These are phyloP conservation scores for Drosophila ficusphila DNA, from an alignment of 1,140 invertebrate species.

Conservation along the genomic window DNA sequence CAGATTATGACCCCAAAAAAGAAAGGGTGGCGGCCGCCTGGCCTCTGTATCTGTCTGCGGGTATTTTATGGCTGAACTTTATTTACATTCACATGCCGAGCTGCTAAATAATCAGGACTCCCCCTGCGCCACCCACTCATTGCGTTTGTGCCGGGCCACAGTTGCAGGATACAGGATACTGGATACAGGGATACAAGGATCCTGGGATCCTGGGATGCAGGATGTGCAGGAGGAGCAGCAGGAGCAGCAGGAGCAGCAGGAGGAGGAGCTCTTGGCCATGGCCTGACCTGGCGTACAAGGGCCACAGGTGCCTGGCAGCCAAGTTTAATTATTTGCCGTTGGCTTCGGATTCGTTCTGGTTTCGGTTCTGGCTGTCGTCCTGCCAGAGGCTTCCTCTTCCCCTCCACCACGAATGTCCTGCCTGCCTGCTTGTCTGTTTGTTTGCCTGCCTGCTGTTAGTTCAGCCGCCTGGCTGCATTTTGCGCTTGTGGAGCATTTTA, in stretches of 20 bases:
- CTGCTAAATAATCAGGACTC: constrained; percentile 43
- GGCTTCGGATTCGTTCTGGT: constrained; percentile 36
- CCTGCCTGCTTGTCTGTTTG: constrained; percentile 32
- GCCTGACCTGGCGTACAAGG: constrained; percentile 41
- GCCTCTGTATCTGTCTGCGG: constrained; percentile 67
- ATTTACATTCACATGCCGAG: constrained; percentile 73
- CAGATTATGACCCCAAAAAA: constrained; percentile 46
- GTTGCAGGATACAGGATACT: constrained; percentile 30
- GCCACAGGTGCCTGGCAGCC: constrained; percentile 71
- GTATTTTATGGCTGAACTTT: constrained; percentile 73
- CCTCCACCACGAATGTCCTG: background rate
- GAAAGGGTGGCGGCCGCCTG: constrained; percentile 20
- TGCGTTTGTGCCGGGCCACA: constrained; percentile 40
- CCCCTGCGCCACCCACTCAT: constrained; percentile 21
- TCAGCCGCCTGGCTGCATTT: constrained; percentile 58
- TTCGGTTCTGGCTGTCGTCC: constrained; percentile 6
- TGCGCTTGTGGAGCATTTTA: constrained; percentile 70
- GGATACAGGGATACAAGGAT: background rate
- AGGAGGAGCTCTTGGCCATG: constrained; percentile 22
- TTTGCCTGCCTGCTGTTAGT: constrained; percentile 46
- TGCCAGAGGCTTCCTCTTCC: background rate
- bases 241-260: background rate
- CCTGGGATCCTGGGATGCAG: background rate
- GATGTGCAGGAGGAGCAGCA: too few species aligned
- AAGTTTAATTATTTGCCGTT: constrained; percentile 77